Evolutionary conservation across 2,888 invertebrate genomes (phyloP).

Genomic region (Aphidius colemani): DNA sequence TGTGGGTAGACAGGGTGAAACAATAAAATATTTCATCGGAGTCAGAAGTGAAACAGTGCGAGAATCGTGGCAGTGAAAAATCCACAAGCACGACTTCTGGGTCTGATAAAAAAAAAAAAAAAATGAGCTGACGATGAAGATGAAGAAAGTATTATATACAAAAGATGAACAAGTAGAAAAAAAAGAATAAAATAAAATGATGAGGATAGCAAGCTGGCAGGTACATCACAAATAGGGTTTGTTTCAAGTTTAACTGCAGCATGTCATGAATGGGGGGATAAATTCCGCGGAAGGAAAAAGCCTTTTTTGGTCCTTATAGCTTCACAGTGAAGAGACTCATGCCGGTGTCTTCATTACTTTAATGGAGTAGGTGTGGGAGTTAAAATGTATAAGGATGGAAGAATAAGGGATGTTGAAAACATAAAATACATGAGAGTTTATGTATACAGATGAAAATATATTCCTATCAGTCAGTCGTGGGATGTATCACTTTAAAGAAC

Average conservation of each 20-base stretch:
- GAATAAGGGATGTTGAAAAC: constrained; percentile 27
- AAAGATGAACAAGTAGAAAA: background rate
- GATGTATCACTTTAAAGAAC: constrained; percentile 31
- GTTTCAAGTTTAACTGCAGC: constrained; percentile 51
- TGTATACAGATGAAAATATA: no score
- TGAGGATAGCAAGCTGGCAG: constrained; percentile 24
- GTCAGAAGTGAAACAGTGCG: background rate
- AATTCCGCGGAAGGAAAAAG: constrained; percentile 53
- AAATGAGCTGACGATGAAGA: constrained; percentile 14
- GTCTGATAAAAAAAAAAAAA: background rate
- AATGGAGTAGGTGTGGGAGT: constrained; percentile 49
- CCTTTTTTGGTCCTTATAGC: constrained; percentile 36
- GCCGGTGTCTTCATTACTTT: constrained; percentile 57
- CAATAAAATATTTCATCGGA: constrained; percentile 33
- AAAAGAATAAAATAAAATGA: constrained; percentile 26
- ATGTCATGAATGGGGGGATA: constrained; percentile 41
- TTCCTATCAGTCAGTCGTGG: background rate
- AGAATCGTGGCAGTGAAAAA: constrained; percentile 3
- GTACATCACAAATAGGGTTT: constrained; percentile 39
- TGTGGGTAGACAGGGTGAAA: constrained; percentile 22
- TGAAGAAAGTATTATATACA: constrained; percentile 4
- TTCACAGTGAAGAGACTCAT: constrained; percentile 34
- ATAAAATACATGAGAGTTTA: no score
- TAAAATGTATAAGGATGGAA: constrained; percentile 22
- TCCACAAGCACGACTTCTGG: background rate